These are phyloP conservation scores for Pica pica DNA, from an alignment of 2,113 vertebrate species.

Conservation along the genomic window DNA sequence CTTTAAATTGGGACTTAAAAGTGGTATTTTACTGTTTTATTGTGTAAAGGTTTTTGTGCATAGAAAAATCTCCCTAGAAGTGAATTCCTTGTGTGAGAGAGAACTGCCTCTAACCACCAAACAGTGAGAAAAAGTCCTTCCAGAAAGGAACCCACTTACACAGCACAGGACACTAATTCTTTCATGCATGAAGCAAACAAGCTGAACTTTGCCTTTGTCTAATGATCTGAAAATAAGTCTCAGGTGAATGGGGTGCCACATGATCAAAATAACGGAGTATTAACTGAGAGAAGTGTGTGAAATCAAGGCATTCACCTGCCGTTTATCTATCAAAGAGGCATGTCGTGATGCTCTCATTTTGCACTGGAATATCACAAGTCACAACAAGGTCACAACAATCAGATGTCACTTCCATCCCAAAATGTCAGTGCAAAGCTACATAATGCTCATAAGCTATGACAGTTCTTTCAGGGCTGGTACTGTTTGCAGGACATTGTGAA, in stretches of 20 bases:
- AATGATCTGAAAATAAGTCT: background rate
- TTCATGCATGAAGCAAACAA: background rate
- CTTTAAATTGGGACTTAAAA: background rate
- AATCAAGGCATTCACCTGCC: slow-evolving; percentile 1
- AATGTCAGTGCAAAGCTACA: background rate
- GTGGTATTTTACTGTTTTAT: background rate
- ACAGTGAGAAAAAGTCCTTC: background rate
- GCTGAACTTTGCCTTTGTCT: background rate
- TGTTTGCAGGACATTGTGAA: background rate
- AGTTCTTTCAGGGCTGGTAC: background rate
- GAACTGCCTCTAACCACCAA: background rate
- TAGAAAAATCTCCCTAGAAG: background rate
- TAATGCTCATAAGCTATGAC: background rate
- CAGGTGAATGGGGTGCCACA: background rate
- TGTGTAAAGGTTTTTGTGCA: background rate
- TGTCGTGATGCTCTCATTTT: background rate
- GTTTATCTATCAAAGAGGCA: background rate
- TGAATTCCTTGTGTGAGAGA: background rate
- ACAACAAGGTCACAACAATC: slow-evolving; percentile 31
- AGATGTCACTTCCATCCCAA: slow-evolving; percentile 35
- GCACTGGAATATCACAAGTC: slow-evolving; percentile 7
- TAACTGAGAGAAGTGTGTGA: background rate
- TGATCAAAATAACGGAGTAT: background rate
- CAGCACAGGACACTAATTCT: background rate
- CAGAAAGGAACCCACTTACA: background rate